Evolutionary conservation across 2,888 invertebrate species (phyloP).

Genomic region (Lysandra bellargus): DNA sequence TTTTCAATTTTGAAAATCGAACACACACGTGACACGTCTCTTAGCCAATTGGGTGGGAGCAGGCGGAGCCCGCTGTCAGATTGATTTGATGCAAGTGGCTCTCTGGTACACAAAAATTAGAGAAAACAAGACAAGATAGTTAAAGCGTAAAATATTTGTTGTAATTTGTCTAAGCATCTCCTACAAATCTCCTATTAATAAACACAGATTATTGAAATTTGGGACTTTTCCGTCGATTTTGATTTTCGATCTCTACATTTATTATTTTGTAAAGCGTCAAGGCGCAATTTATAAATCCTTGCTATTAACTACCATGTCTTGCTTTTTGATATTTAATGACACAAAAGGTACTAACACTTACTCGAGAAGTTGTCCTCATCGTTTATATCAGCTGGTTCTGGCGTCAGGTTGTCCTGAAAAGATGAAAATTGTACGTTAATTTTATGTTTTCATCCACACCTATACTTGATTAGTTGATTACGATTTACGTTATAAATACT

Average conservation of each 20-base stretch:
- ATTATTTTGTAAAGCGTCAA: not conserved
- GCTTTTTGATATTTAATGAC: not conserved
- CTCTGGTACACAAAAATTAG: conserved; percentile 36
- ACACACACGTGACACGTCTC: conserved; percentile 34
- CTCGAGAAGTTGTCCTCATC: conserved; percentile 87
- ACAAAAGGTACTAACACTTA: conserved; percentile 61
- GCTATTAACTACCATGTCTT: conserved; percentile 12
- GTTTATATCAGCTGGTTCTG: conserved; percentile 84
- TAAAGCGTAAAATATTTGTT: not conserved
- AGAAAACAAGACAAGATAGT: conserved; percentile 6
- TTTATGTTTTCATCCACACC: not conserved
- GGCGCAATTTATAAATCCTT: not conserved
- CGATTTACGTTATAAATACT: too few relatives aligned
- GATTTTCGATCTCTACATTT: not conserved
- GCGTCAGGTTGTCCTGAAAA: conserved; percentile 86
- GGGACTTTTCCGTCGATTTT: not conserved
- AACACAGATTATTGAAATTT: not conserved
- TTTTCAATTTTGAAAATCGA: conserved; percentile 52
- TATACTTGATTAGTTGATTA: too few relatives aligned
- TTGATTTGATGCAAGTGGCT: conserved; percentile 80
- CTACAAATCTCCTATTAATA: not conserved
- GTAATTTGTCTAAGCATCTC: not conserved
- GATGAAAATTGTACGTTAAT: conserved; percentile 47
- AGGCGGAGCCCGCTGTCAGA: conserved; percentile 46
- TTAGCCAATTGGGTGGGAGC: conserved; percentile 53